Conservation (phyloP, 2,797 vertebrate species). For the Triplophysa yarkandensis region DNA sequence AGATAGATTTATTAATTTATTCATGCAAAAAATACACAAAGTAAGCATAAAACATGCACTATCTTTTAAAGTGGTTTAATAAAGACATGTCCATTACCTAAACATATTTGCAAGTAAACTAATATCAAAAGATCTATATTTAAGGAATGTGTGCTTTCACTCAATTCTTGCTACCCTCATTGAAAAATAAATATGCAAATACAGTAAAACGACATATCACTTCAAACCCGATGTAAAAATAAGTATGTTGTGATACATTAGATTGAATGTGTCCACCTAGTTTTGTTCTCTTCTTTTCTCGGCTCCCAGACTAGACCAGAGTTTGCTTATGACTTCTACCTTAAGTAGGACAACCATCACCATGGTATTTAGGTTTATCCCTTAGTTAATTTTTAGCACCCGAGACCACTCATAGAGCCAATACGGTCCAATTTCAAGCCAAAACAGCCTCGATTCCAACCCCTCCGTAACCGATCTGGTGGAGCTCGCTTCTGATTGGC, state of each 20-base stretch:
- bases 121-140: constrained; percentile 21
- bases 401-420: constrained; percentile 85
- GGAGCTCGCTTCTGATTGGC: constrained; percentile 78
- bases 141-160: constrained; percentile 32
- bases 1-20: constrained; percentile 66
- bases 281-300: constrained; percentile 7
- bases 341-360: constrained; percentile 57
- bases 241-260: constrained; percentile 26
- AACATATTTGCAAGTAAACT: constrained; percentile 16
- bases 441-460: constrained; percentile 83
- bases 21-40: constrained; percentile 73
- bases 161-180: constrained; percentile 56
- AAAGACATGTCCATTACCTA: constrained; percentile 31
- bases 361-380: constrained; percentile 24
- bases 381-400: constrained; percentile 75
- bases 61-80: constrained; percentile 35
- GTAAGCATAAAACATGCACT: constrained; percentile 52
- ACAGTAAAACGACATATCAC: constrained; percentile 58
- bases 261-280: constrained; percentile 41
- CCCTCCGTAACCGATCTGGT: constrained; percentile 78
- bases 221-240: constrained; percentile 53
- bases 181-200: constrained; percentile 64
- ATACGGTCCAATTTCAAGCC: constrained; percentile 87
- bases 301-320: constrained; percentile 13
- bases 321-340: constrained; percentile 36